A percentile compares a stretch with the other conserved stretches of the same genome.
phyloP scores from a whole-genome alignment of 2,888 invertebrate species.

The Lasioglossum malachurum region DNA sequence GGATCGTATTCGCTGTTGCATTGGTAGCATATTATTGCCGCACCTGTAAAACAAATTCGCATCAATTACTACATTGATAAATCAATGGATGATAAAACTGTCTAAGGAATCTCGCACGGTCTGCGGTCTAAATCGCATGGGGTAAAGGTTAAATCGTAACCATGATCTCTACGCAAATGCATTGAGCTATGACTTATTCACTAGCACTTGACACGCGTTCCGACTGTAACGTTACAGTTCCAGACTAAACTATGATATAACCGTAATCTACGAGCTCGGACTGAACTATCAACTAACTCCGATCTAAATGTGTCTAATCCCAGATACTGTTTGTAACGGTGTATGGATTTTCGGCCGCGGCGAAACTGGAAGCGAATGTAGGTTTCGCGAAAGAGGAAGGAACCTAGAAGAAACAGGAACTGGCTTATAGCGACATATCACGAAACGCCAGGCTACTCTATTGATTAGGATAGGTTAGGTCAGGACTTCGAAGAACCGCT shows the following conservation, averaged over 20 bases:
- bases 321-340: background rate
- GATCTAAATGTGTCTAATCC: background rate
- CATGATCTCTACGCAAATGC: background rate
- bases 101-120: background rate
- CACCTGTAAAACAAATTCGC: conserved; percentile 83
- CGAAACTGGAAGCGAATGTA: background rate
- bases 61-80: background rate
- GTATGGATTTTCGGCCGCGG: background rate
- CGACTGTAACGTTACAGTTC: background rate
- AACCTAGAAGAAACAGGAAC: conserved; percentile 1
- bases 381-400: background rate
- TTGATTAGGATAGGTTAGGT: conserved; percentile 43
- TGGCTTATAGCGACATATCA: background rate
- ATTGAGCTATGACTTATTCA: background rate
- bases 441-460: conserved; percentile 17
- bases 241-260: background rate
- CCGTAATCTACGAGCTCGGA: background rate
- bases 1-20: conserved; percentile 97
- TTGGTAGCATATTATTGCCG: conserved; percentile 92
- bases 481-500: conserved; percentile 21
- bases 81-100: background rate
- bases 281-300: background rate
- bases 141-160: background rate
- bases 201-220: background rate
- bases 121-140: background rate